Evolutionary conservation across 2,113 vertebrate species (phyloP).

Genomic region (Oenanthe melanoleuca): DNA sequence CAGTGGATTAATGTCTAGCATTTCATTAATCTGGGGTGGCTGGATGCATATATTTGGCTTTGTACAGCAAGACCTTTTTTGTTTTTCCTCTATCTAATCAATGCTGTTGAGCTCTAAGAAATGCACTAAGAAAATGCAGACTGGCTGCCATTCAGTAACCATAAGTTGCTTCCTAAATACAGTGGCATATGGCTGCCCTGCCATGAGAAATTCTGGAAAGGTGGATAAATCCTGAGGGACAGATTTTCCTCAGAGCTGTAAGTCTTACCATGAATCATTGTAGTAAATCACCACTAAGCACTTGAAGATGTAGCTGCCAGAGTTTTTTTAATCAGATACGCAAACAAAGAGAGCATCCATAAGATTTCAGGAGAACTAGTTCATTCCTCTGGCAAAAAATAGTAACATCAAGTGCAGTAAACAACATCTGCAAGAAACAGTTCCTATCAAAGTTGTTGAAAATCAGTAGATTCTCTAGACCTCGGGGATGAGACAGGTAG

Average conservation of each 20-base stretch:
- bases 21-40: slow-evolving; percentile 1
- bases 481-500: neutral
- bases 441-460: neutral
- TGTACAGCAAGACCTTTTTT: neutral
- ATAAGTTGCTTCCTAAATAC: neutral
- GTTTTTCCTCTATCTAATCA: neutral
- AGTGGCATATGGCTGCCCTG: neutral
- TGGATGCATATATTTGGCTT: neutral
- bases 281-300: slow-evolving; percentile 42
- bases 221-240: slow-evolving; percentile 29
- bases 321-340: slow-evolving; percentile 5
- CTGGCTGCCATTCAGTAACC: slow-evolving; percentile 14
- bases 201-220: slow-evolving; percentile 49
- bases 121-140: neutral
- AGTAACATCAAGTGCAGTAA: neutral
- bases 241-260: slow-evolving; percentile 17
- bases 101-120: neutral
- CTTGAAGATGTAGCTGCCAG: slow-evolving; percentile 16
- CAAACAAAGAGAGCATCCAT: slow-evolving; percentile 23
- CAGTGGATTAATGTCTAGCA: neutral
- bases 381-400: slow-evolving; percentile 49
- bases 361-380: slow-evolving; percentile 10
- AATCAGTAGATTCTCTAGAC: neutral
- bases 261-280: slow-evolving; percentile 40
- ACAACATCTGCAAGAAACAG: slow-evolving; percentile 8